Evolutionary conservation across 2,888 invertebrate genomes (phyloP), one percentile per base, ranked within the genome.

Genomic region (Drosophila anomalata): DNA sequence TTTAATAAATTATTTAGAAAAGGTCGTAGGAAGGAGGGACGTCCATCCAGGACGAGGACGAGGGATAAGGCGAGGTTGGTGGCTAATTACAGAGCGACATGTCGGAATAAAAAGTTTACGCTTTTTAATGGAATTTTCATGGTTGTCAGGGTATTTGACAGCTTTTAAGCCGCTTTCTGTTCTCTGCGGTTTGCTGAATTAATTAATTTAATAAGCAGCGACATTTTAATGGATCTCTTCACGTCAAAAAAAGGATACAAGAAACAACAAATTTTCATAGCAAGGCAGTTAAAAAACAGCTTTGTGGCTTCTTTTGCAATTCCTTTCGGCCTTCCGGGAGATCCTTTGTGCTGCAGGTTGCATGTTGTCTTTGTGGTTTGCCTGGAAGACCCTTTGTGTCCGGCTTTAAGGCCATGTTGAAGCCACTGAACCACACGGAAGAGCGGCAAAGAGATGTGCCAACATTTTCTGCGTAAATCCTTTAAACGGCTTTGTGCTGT

Each of bases 141-240:
- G 73, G 62, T 31, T 72, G 68, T 73, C 74, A 63, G 63, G 52
- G 61, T 57, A 61, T 66, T 67, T 81, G 73, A 61, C 76, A 75
- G 73, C 61, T 78, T 81, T 87, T 81, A 82, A 87, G 87, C 82
- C 87, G 82, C 77, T 87, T 82, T 81, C 59, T 61, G 65, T 65
- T 67, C 55, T 56, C 9, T 29, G 54, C 52, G 65, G 66, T 80
- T 66, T 65, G 17, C 46, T 67, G 60, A 76, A 87, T 87, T 82
- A 82, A 82, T 80, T 84, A 86, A 72, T 66, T 58, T 78, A 84
- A 82, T 84, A 75, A 60, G 54, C 68, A 56, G 59, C 46, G 81
- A 73, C 87, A 76, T 76, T 84, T 84, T 81, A 82, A 82, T 84
- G 82, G 79, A 80, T 50, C 33, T 56, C 12, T 44, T 48, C 33